Base-by-base conservation (phyloP, 2,797 vertebrate species). In the Poeciliopsis paucimaculata region DNA sequence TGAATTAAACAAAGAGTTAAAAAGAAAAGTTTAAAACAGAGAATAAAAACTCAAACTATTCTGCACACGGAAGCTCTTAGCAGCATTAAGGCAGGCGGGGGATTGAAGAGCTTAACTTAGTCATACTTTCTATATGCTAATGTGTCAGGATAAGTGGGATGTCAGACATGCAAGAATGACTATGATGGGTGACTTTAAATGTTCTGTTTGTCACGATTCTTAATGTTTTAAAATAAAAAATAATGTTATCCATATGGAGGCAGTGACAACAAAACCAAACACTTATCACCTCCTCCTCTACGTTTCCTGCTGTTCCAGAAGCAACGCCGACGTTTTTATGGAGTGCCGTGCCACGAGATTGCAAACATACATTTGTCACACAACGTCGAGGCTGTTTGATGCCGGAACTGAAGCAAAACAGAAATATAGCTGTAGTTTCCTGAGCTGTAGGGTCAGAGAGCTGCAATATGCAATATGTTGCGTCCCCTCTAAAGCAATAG, bases 391-490 rank as follows among this genome's bases (percentile, higher is more conserved):
- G 71, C 70, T 0, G 51, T 28, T 57, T 12, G 23, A 39, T 53
- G 71, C 70, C 9, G 12, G 3, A 79, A 79, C 77, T 13, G n/a
- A 78, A 86, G 81, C 79, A 77, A 66, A 68, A 23, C 77, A 55
- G 77, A 71, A 72, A 49, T 10, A 39, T 75, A 36, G 73, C n/a
- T 43, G 51, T 55, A 36, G 72, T 51, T 47, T 57, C 47, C n/a
- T 12, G 55, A 28, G 77, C 79, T 51, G 41, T 4, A 55, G 46
- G 72, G 72, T 76, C 11, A 82, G 5, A 51, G 83, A 81, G 81
- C 75, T 31, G 77, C n/a, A 85, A 87, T 82, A 79, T 87, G 88
- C 84, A 82, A 77, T 81, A 84, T 78, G 89, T 79, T 82, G 86
- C 73, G 84, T 23, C 74, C 43, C 51, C 77, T 85, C 85, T 78